Evolutionary conservation across 2,113 vertebrate species (phyloP), one percentile per base, ranked within the genome.

Genomic region (Vulpes lagopus): DNA sequence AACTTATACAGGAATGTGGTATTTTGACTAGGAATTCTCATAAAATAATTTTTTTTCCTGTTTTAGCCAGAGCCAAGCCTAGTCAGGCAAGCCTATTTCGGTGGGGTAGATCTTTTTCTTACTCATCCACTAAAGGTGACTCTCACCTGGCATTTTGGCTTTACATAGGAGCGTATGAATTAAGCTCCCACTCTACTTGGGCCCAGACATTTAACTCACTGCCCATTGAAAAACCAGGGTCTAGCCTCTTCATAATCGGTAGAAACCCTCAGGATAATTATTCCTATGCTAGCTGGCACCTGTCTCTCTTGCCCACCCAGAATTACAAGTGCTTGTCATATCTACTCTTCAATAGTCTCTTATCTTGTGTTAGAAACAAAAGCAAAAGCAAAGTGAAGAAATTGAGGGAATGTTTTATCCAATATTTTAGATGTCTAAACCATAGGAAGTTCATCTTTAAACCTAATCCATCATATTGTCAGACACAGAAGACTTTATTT

Each of bases 321-420:
- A 78, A 57, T 35, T 87, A 2, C 4, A 38, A 27, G 78, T 93
- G 79, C 32, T 92, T 71, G 0, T 65, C 30, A 85, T 92, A 89
- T 97, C 35, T 30, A 7, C 23, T 82, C n/a, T 79, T 32, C 59
- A 38, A 0, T 49, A 9, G 8, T 65, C 49, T 96, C 30, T 27
- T 53, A 62, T 89, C 51, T 93, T 17, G 25, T 86, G 10, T 93
- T 91, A 93, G n/a, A 95, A 90, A 76, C 20, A 57, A 86, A 91
- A 84, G 17, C 22, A 76, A 87, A 71, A 89, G 19, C 23, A 71
- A 71, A 73, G 11, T 64, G 38, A 62, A 91, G 15, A 86, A 17
- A 57, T 95, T 57, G 30, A 1, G 30, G 0, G 25, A 32, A 32
- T 88, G 43, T 80, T 96, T 95, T 90, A 20, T 51, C n/a, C n/a